Percentiles rank a stretch among this genome's conserved stretches.
phyloP scores from a whole-genome alignment of 2,888 invertebrate species.

The Pedicia rivosa region DNA sequence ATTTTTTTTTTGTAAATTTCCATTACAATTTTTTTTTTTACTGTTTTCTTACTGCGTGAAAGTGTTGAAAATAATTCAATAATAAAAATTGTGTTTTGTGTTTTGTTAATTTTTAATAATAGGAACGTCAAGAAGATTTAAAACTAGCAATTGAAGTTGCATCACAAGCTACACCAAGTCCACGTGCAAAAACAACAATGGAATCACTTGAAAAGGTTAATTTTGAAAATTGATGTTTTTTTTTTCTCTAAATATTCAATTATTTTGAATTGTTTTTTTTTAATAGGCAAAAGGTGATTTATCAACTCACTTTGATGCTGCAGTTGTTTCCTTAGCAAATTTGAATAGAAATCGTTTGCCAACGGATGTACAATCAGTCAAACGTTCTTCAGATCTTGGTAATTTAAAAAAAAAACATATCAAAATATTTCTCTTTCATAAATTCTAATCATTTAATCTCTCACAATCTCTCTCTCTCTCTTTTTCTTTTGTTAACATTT shows the following conservation, averaged over 20 bases:
- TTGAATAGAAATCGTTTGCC: conserved; percentile 14
- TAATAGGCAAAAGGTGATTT: conserved; percentile 26
- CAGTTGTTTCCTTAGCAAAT: conserved; percentile 25
- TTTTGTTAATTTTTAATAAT: neutral
- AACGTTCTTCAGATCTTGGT: neutral
- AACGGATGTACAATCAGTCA: too few species aligned
- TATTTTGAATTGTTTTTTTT: neutral
- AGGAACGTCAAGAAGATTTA: conserved; percentile 15
- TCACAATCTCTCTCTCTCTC: too few species aligned
- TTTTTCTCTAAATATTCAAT: neutral
- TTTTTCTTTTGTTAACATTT: too few species aligned
- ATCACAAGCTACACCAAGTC: conserved; percentile 12
- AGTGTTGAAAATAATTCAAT: too few species aligned
- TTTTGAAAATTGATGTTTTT: conserved; percentile 1
- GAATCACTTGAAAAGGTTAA: conserved; percentile 14
- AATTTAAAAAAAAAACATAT: neutral
- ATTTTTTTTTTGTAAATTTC: too few species aligned
- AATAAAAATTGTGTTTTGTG: neutral
- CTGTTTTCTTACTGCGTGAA: too few species aligned
- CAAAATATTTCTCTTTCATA: too few species aligned
- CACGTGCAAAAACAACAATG: conserved; percentile 12
- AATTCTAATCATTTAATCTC: too few species aligned
- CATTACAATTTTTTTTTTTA: too few species aligned
- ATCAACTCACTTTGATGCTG: conserved; percentile 25
- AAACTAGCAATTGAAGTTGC: conserved; percentile 14